Evolutionary conservation across 2,797 vertebrate genomes (phyloP), one percentile per base, ranked within the genome.

Genomic region (Pelochelys cantorii): DNA sequence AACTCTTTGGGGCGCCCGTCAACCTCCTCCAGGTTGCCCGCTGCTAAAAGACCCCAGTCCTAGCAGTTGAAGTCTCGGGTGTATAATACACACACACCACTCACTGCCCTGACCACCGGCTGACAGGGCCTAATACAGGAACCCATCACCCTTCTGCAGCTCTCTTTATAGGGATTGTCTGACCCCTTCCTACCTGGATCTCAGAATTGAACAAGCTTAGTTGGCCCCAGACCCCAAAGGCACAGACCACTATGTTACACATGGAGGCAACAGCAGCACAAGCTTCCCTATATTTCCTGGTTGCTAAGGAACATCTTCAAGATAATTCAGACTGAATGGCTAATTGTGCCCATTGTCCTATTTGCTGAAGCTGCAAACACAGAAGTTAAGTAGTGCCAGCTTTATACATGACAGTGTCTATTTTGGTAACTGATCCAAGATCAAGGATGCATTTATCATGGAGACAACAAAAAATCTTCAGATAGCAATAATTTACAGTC

Each of bases 401-500:
- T 82, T 31, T 52, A 17, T 9, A 20, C 31, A 9, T 7, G 18
- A 80, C 37, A 17, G 37, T 81, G 23, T 27, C 54, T 68, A 75
- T 11, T 65, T 48, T 48, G 37, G 37, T 27, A 65, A 65, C 7
- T 65, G 62, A 31, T 18, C 31, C n/a, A n/a, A 65, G 8, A n/a
- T 65, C 15, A 65, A 65, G 62, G 62, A 65, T 65, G 9, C 87
- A 15, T 57, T 87, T 65, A 74, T 75, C 20, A 25, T 3, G 2
- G 29, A 90, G 31, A 20, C 13, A 5, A n/a, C 93, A 81, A 13
- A 94, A 83, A 37, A 18, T 82, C n/a, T 85, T 75, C n/a, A 42
- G 11, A 27, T 57, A 84, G 29, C 3, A 77, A 83, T 34, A 83
- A 80, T 68, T 91, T 87, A 71, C 42, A 86, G 52, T 74, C 80